Conservation (phyloP, 1,140 invertebrate species). For the Rhagoletis zephyria region DNA sequence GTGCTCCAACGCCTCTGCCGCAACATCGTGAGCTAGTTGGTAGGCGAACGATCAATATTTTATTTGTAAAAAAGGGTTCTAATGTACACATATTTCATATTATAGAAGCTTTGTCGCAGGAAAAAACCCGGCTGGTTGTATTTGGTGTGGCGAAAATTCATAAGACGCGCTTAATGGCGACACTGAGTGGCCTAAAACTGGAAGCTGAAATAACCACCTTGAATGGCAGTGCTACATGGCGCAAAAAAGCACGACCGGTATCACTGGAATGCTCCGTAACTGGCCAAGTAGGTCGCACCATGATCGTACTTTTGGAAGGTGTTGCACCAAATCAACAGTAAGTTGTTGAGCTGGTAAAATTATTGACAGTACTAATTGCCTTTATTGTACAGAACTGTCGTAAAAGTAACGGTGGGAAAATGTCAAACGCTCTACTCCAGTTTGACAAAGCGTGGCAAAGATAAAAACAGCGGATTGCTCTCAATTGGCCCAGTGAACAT, state of each 20-base stretch:
- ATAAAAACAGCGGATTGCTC: conserved; percentile 89
- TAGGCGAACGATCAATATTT: neutral
- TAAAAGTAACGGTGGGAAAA: conserved; percentile 92
- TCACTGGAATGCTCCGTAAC: conserved; percentile 90
- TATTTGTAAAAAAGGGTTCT: neutral
- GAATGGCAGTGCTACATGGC: conserved; percentile 71
- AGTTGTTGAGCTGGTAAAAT: conserved; percentile 55
- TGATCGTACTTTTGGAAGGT: conserved; percentile 93
- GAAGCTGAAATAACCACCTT: conserved; percentile 72
- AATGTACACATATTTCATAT: neutral
- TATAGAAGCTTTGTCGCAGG: conserved; percentile 62
- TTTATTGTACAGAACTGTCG: conserved; percentile 83
- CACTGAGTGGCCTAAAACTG: conserved; percentile 90
- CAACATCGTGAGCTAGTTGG: conserved; percentile 69
- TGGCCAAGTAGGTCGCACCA: conserved; percentile 91
- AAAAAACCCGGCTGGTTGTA: conserved; percentile 74
- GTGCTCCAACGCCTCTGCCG: conserved; percentile 74
- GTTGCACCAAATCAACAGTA: conserved; percentile 90
- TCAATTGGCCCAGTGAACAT: conserved; percentile 91
- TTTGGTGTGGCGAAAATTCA: conserved; percentile 92
- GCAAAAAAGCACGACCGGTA: conserved; percentile 70
- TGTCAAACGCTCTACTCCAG: conserved; percentile 92
- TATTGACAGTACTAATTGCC: neutral
- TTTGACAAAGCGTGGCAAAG: conserved; percentile 83
- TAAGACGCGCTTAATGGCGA: conserved; percentile 88